Conservation (phyloP, 2,888 invertebrate genomes). For the Leptinotarsa haldemani region DNA sequence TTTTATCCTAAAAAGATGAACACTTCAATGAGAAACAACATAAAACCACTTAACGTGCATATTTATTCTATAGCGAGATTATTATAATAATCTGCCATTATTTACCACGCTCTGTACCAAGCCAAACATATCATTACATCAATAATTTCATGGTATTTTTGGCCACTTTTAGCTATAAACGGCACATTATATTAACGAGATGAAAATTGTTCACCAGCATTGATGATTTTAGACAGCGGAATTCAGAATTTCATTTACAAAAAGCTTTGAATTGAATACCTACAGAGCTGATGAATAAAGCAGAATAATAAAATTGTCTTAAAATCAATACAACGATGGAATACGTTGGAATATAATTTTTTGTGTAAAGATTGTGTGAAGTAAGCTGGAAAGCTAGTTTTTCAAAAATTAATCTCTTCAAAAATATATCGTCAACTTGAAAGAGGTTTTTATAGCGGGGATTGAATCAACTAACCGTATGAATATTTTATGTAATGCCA, state of each 20-base stretch:
- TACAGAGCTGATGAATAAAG: too few relatives aligned
- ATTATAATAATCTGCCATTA: slow-evolving; percentile 46
- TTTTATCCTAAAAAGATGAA: neutral
- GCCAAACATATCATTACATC: slow-evolving; percentile 47
- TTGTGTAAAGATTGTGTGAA: too few relatives aligned
- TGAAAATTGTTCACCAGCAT: slow-evolving; percentile 34
- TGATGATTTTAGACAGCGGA: slow-evolving; percentile 2
- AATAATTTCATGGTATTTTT: slow-evolving; percentile 46
- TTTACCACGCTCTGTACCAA: slow-evolving; percentile 38
- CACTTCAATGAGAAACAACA: slow-evolving; percentile 36
- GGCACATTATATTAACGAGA: slow-evolving; percentile 45
- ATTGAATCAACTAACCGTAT: too few relatives aligned
- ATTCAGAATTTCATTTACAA: neutral
- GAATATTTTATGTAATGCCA: too few relatives aligned
- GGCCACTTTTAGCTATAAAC: slow-evolving; percentile 45
- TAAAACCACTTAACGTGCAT: slow-evolving; percentile 38
- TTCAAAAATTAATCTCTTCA: too few relatives aligned
- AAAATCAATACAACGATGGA: too few relatives aligned
- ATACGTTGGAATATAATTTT: too few relatives aligned
- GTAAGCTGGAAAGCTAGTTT: too few relatives aligned
- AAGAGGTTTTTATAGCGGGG: too few relatives aligned
- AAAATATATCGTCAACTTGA: too few relatives aligned
- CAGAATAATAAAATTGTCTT: too few relatives aligned
- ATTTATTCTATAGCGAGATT: slow-evolving; percentile 46
- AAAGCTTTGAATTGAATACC: neutral